A percentile compares a stretch with the other conserved stretches of the same genome.
These are phyloP conservation scores for Lophotriccus pileatus DNA, from an alignment of 2,797 vertebrate genomes.

Conservation along the genomic window DNA sequence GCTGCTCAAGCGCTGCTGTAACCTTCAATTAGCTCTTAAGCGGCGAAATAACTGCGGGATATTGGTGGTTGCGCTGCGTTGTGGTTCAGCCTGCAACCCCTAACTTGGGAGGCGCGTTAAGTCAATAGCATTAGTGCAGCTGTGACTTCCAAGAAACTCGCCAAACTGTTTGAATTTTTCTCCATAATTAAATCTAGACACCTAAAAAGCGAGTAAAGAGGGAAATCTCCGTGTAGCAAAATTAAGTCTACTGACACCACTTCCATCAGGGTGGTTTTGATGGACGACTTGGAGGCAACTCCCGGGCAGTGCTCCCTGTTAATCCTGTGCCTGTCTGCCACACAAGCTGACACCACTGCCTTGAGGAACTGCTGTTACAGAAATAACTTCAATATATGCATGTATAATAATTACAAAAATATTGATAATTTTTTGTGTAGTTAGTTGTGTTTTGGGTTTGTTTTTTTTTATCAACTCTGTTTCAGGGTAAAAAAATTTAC, in stretches of 20 bases:
- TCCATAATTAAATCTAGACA: accelerated
- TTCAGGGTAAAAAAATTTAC: neutral
- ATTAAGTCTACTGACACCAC: accelerated
- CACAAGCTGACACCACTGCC: neutral
- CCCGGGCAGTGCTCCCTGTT: neutral
- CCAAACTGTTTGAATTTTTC: accelerated
- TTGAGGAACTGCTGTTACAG: neutral
- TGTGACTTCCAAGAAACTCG: neutral
- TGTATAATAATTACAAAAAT: neutral
- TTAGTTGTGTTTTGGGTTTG: neutral
- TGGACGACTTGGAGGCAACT: neutral
- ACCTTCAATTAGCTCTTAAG: neutral
- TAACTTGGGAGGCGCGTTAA: neutral
- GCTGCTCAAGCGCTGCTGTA: neutral
- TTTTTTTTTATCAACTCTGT: neutral
- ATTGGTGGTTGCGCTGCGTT: accelerated
- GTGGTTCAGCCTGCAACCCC: accelerated
- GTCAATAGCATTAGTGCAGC: accelerated
- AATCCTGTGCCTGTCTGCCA: accelerated
- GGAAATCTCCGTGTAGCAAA: accelerated
- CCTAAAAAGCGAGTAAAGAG: neutral
- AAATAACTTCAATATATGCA: neutral
- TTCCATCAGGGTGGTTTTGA: accelerated
- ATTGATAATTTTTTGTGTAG: neutral
- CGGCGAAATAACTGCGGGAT: neutral